These are phyloP conservation scores for Oplegnathus fasciatus DNA, from an alignment of 2,113 vertebrate species.

Conservation along the genomic window DNA sequence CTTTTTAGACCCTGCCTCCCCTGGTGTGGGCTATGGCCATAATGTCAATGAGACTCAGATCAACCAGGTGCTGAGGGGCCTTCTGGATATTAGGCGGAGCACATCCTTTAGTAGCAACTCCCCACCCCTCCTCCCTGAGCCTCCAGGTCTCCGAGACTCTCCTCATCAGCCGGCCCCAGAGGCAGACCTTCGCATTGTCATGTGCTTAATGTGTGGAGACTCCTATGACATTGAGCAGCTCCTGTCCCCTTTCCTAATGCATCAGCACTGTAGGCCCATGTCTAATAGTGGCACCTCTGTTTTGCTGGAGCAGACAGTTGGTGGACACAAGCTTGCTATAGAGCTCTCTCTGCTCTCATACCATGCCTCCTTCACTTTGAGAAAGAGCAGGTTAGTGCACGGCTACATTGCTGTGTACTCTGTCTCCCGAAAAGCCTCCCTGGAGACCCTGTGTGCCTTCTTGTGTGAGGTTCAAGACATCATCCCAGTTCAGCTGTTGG, in stretches of 20 bases:
- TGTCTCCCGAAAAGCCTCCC: constrained; percentile 89
- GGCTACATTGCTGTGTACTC: constrained; percentile 96
- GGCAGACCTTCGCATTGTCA: constrained; percentile 91
- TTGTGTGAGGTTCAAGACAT: constrained; percentile 96
- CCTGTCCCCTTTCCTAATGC: constrained; percentile 90
- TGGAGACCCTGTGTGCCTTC: constrained; percentile 95
- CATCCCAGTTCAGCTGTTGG: constrained; percentile 94
- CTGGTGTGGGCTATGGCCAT: constrained; percentile 92
- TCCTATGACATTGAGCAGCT: constrained; percentile 90
- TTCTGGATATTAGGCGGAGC: constrained; percentile 93
- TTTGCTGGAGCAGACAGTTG: constrained; percentile 89
- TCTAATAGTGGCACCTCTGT: constrained; percentile 88
- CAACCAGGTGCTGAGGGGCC: constrained; percentile 91
- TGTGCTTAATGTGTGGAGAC: constrained; percentile 98
- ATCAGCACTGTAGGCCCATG: constrained; percentile 89
- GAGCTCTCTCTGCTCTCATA: constrained; percentile 94
- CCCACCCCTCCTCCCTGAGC: constrained; percentile 84
- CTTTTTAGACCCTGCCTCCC: constrained; percentile 92
- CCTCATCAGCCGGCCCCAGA: constrained; percentile 87
- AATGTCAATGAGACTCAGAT: constrained; percentile 95
- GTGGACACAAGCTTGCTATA: constrained; percentile 88
- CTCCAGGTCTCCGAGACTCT: constrained; percentile 87
- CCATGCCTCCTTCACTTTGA: constrained; percentile 92
- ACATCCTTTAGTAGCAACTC: constrained; percentile 84
- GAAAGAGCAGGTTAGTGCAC: constrained; percentile 94